These are phyloP conservation scores for Pangasius larnaudii DNA, from an alignment of 2,797 vertebrate genomes.

Conservation along the genomic window DNA sequence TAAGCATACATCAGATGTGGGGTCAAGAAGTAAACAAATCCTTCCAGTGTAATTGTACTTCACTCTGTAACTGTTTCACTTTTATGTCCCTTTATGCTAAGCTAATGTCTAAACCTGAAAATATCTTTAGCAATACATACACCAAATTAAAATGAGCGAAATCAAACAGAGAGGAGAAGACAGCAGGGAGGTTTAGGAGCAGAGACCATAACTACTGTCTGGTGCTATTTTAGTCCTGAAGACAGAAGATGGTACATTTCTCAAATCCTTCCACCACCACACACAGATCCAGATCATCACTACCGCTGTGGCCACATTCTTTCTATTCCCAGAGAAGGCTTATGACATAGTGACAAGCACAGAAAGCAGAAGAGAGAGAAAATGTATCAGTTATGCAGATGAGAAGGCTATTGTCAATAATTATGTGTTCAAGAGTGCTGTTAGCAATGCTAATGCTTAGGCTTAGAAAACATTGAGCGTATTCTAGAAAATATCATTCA, in stretches of 20 bases:
- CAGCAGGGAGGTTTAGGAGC: not conserved
- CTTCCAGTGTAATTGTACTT: not conserved
- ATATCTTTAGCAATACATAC: not conserved
- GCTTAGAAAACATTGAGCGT: not conserved
- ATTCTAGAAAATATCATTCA: not conserved
- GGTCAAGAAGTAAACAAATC: not conserved
- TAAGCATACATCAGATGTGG: not conserved
- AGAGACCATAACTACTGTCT: constrained; percentile 1
- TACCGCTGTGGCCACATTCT: not conserved
- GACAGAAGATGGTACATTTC: constrained; percentile 14
- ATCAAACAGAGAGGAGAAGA: not conserved
- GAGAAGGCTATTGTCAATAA: not conserved
- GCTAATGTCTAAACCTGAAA: not conserved
- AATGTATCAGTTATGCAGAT: not conserved
- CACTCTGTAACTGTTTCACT: not conserved
- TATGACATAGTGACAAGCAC: not conserved
- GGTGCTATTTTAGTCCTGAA: constrained; percentile 14
- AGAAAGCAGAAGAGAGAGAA: not conserved
- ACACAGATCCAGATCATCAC: constrained; percentile 19
- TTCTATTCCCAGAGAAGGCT: constrained; percentile 1
- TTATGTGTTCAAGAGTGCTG: not conserved
- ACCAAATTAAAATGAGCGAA: constrained; percentile 7
- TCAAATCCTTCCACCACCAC: constrained; percentile 3
- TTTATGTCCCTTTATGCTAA: not conserved
- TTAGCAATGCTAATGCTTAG: not conserved